Evolutionary conservation across 2,888 invertebrate species (phyloP).

Genomic region (Drosophila melanocephala): DNA sequence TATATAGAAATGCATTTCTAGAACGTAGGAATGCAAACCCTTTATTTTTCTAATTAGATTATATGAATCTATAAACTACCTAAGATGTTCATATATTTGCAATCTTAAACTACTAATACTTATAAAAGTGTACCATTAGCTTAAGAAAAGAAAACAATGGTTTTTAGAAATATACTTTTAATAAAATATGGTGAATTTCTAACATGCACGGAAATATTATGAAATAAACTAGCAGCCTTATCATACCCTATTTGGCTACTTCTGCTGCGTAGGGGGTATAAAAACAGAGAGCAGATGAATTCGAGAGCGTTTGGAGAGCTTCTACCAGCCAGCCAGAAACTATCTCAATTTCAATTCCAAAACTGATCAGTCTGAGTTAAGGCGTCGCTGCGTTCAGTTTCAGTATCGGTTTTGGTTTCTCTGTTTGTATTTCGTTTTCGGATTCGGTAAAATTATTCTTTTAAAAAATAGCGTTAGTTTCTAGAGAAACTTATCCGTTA

Average conservation of each 20-base stretch:
- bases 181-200: no score
- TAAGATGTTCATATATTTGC: no score
- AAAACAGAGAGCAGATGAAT: not conserved
- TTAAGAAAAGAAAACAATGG: not conserved
- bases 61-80: not conserved
- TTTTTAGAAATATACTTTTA: not conserved
- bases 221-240: not conserved
- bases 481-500: constrained; percentile 50
- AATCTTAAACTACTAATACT: not conserved
- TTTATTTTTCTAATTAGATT: no score
- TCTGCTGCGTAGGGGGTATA: not conserved
- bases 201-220: not conserved
- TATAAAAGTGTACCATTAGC: not conserved
- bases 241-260: no score
- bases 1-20: no score
- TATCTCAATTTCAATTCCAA: constrained; percentile 50
- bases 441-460: not conserved
- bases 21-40: no score
- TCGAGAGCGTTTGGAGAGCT: not conserved
- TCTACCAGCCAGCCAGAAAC: constrained; percentile 5
- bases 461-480: constrained; percentile 21
- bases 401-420: not conserved
- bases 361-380: constrained; percentile 66
- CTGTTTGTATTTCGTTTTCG: constrained; percentile 15
- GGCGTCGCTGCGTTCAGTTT: constrained; percentile 51